Evolutionary conservation across 2,888 invertebrate species (phyloP), one percentile per base, ranked within the genome.

Genomic region (Molorchus minor): DNA sequence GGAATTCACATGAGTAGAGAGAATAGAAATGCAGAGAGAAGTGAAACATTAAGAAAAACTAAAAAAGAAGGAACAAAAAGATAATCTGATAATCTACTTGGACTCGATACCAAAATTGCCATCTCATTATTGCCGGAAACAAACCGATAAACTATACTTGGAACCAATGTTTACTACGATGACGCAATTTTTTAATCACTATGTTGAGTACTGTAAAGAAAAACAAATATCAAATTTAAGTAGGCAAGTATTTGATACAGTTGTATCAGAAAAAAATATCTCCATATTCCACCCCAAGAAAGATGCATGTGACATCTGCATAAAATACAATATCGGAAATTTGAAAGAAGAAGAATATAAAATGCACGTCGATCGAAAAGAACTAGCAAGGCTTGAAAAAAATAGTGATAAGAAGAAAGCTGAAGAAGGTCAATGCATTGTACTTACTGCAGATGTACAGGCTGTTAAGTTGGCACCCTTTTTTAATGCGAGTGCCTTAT

Each of bases 381-480:
- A 45, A 45, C 45, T 30, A 29, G 45, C 45, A 30, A 45, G 29
- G 30, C 43, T 19, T 17, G 30, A 45, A 29, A 45, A 45, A 45
- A 45, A 29, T 30, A 7, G 2, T 15, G 40, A 40, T 15, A 40
- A 40, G 10, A 17, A 40, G 36, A 41, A 41, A 1, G 41, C 43
- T 43, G 43, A 45, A 30, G 45, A 45, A 29, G 45, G 10, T 5
- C 10, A 33, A 45, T 30, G 45, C n/a, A 12, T 45, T 45, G 30
- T 45, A 15, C 4, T 30, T 30, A 45, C 45, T 30, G 45, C 45
- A 30, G 45, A 45, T 45, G 15, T 45, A 45, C 30, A 45, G 13
- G 45, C 33, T 30, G 62, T 71, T 68, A 71, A 71, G 58, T 71
- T 65, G 69, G 69, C 64, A 19, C 69, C 54, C 30, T 53, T 43